phyloP scores from a whole-genome alignment of 2,888 invertebrate genomes.

The Eristalis pertinax region DNA sequence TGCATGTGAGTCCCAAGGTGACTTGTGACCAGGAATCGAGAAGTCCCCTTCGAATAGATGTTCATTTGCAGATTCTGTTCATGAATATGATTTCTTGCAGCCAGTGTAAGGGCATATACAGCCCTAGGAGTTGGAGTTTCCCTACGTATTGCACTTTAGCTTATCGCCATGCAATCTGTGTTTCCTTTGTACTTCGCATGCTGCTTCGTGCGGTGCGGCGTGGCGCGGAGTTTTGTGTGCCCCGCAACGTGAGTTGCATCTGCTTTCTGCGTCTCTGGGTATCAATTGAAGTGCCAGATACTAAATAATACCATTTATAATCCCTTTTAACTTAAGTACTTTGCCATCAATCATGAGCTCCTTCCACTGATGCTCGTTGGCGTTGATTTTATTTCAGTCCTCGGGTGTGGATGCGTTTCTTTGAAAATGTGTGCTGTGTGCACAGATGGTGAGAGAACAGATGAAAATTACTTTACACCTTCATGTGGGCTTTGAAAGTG shows the following conservation, averaged over 20 bases:
- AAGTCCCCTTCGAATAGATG: conserved; percentile 17
- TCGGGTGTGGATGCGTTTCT: not conserved
- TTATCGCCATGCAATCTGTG: conserved; percentile 43
- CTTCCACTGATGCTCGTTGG: conserved; percentile 43
- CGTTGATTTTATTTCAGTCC: conserved; percentile 20
- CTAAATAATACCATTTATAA: conserved; percentile 68
- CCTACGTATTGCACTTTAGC: conserved; percentile 20
- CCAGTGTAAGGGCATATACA: not conserved
- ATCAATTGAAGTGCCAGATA: conserved; percentile 63
- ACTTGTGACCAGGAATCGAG: conserved; percentile 12
- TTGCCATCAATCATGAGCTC: conserved; percentile 59
- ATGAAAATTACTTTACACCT: conserved; percentile 21
- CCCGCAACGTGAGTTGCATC: conserved; percentile 23
- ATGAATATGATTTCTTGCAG: conserved; percentile 19
- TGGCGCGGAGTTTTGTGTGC: not conserved
- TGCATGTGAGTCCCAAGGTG: conserved; percentile 41
- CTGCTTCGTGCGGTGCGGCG: not conserved
- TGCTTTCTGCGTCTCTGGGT: conserved; percentile 46
- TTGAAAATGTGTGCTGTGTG: not conserved
- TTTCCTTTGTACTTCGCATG: conserved; percentile 11
- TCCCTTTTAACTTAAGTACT: conserved; percentile 65
- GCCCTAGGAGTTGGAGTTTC: not conserved
- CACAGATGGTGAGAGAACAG: not conserved
- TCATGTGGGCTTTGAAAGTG: not conserved
- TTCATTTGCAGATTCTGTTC: conserved; percentile 33